phyloP scores from a whole-genome alignment of 2,797 vertebrate species.

The Gallinago stenura region DNA sequence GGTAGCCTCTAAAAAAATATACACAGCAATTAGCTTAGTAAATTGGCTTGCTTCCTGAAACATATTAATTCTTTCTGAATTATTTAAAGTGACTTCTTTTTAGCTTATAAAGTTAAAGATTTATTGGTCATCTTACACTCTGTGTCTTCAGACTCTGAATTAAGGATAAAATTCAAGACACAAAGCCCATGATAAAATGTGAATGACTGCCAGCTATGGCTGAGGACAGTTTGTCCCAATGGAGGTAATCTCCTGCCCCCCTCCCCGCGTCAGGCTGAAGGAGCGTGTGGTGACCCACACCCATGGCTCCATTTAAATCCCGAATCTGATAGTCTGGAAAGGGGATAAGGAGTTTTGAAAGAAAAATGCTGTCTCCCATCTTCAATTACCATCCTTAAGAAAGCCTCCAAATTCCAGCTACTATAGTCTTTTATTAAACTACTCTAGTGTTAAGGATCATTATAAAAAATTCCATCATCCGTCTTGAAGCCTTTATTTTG shows the following conservation, averaged over 20 bases:
- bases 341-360: not conserved
- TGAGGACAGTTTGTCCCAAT: not conserved
- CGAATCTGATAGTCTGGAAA: not conserved
- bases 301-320: not conserved
- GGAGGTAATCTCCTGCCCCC: not conserved
- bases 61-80: conserved; percentile 31
- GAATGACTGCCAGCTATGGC: not conserved
- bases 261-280: not conserved
- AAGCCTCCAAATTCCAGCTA: not conserved
- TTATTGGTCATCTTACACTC: conserved; percentile 8
- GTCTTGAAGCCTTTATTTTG: not conserved
- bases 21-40: conserved; percentile 37
- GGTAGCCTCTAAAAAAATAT: conserved; percentile 15
- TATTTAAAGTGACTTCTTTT: conserved; percentile 25
- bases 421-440: not conserved
- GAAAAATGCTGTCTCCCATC: not conserved
- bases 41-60: conserved; percentile 54
- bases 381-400: not conserved
- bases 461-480: not conserved
- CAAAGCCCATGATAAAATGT: not conserved
- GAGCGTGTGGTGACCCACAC: not conserved
- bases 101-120: conserved; percentile 48
- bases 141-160: not conserved
- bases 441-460: not conserved
- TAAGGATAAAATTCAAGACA: conserved; percentile 15